A percentile compares a stretch with the other conserved stretches of the same genome.
Conservation (phyloP, 1,140 invertebrate species). For the Cotesia vestalis region DNA sequence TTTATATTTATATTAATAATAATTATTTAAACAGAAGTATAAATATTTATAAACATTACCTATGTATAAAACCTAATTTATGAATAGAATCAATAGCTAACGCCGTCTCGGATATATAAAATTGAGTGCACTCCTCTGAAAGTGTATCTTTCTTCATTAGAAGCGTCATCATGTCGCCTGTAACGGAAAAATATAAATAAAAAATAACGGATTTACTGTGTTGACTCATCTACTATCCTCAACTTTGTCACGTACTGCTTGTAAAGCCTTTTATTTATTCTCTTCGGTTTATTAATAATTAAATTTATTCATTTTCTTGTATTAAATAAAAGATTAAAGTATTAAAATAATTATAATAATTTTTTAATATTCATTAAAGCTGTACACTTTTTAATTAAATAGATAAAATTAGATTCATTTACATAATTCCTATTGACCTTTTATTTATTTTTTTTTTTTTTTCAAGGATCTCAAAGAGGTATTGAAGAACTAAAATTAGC, state of each 20-base stretch:
- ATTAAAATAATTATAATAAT: too few relatives aligned
- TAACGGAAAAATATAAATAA: constrained; percentile 60
- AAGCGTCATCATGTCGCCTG: constrained; percentile 99
- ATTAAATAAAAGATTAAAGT: too few relatives aligned
- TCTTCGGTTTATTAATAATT: too few relatives aligned
- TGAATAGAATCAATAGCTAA: constrained; percentile 99
- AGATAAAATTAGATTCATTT: neutral
- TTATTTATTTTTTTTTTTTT: constrained; percentile 13
- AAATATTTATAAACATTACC: constrained; percentile 59
- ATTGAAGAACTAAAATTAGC: constrained; percentile 88
- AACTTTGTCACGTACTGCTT: neutral
- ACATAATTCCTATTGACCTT: neutral
- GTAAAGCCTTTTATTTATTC: too few relatives aligned
- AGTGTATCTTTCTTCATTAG: constrained; percentile 99
- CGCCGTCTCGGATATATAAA: constrained; percentile 98
- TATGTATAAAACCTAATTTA: constrained; percentile 98
- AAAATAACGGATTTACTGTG: constrained; percentile 55
- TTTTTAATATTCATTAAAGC: too few relatives aligned
- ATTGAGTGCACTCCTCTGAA: constrained; percentile 98
- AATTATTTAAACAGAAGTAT: neutral
- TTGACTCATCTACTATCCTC: constrained; percentile 50
- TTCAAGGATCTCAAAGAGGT: constrained; percentile 83
- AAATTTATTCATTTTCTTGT: too few relatives aligned
- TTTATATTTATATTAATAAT: constrained; percentile 1
- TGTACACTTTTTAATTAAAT: neutral